Conservation (phyloP, 2,888 invertebrate genomes). For the Brassicogethes aeneus region DNA sequence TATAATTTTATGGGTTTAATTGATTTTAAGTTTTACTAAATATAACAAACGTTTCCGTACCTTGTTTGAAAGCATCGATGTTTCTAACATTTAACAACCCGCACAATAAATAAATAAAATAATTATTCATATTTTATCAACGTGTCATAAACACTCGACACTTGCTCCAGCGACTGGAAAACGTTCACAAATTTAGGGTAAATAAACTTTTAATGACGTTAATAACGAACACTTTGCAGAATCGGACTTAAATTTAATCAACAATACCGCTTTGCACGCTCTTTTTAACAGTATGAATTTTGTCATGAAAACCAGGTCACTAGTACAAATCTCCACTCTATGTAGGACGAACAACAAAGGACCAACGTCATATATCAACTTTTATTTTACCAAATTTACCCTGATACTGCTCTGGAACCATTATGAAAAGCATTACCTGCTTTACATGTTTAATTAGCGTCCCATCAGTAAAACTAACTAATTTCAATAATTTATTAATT, state of each 20-base stretch:
- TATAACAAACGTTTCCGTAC: too few species aligned
- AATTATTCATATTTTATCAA: background rate
- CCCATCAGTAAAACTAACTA: too few species aligned
- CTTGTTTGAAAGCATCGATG: too few species aligned
- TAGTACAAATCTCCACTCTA: background rate
- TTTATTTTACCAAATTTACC: too few species aligned
- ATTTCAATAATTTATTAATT: too few species aligned
- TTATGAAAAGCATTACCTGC: too few species aligned
- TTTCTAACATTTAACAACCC: too few species aligned
- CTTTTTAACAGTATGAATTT: background rate
- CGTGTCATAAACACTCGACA: too few species aligned
- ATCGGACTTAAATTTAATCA: background rate
- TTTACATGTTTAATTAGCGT: too few species aligned
- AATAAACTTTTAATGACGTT: background rate
- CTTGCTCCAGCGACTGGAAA: background rate
- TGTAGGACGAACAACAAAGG: background rate
- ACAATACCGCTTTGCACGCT: background rate
- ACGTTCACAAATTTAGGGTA: background rate
- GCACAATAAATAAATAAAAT: background rate
- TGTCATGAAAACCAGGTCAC: background rate
- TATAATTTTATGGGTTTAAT: too few species aligned
- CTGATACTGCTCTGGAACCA: too few species aligned
- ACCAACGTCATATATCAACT: background rate
- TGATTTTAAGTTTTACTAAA: too few species aligned
- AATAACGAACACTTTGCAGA: background rate